phyloP scores from a whole-genome alignment of 2,113 vertebrate species.

The Melanerpes aurifrons region DNA sequence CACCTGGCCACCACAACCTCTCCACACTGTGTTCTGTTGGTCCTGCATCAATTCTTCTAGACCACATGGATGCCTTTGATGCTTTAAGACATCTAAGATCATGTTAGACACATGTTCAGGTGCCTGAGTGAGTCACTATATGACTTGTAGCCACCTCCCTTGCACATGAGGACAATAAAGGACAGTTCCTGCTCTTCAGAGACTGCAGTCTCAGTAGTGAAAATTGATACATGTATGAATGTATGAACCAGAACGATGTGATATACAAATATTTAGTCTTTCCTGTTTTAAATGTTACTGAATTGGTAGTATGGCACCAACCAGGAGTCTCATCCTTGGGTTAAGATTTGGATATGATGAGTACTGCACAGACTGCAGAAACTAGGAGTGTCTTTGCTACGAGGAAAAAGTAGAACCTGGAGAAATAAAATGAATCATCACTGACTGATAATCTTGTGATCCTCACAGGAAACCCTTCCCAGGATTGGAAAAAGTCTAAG shows the following conservation, averaged over 20 bases:
- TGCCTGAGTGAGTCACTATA: not conserved
- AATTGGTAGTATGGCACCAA: not conserved
- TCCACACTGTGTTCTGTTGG: not conserved
- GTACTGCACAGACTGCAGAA: not conserved
- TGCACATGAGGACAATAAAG: accelerated
- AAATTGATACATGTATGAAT: not conserved
- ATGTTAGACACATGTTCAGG: not conserved
- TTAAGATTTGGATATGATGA: not conserved
- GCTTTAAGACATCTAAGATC: not conserved
- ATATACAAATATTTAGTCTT: not conserved
- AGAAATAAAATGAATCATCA: not conserved
- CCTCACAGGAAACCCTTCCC: not conserved
- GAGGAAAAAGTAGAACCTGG: not conserved
- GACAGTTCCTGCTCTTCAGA: not conserved
- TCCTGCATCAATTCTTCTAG: not conserved
- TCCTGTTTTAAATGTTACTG: not conserved
- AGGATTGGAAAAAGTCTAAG: not conserved
- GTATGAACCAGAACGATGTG: not conserved
- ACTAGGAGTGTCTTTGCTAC: not conserved
- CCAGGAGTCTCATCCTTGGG: not conserved
- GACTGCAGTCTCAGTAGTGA: not conserved
- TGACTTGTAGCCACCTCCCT: not conserved
- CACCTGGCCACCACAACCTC: not conserved
- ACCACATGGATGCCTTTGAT: accelerated
- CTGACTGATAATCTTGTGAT: not conserved